These are phyloP conservation scores for Heliconius ethilla DNA, from an alignment of 2,888 invertebrate genomes.

Conservation along the genomic window DNA sequence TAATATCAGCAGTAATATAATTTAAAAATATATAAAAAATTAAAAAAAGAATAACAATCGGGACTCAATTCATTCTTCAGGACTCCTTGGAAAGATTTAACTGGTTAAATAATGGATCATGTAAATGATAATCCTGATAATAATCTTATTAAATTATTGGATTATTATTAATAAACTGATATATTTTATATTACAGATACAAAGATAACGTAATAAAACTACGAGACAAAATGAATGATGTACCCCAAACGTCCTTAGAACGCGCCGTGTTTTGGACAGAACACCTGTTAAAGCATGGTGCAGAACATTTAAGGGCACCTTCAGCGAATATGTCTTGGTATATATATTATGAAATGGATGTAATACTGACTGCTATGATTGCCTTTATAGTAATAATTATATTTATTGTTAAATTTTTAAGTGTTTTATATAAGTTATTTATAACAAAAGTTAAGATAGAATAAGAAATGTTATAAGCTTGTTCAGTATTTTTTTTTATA, in stretches of 20 bases:
- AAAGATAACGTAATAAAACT: slow-evolving; percentile 46
- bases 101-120: too few relatives aligned
- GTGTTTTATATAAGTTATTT: not conserved
- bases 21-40: too few relatives aligned
- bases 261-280: slow-evolving; percentile 57
- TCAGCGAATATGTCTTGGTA: slow-evolving; percentile 52
- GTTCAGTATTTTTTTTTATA: slow-evolving; percentile 39
- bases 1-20: too few relatives aligned
- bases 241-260: slow-evolving; percentile 48
- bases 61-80: too few relatives aligned
- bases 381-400: not conserved
- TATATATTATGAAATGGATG: slow-evolving; percentile 54
- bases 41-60: too few relatives aligned
- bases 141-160: not conserved
- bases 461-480: not conserved
- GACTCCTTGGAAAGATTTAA: too few relatives aligned
- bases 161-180: not conserved
- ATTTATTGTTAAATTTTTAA: not conserved
- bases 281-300: slow-evolving; percentile 46
- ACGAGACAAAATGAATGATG: slow-evolving; percentile 45
- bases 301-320: slow-evolving; percentile 51
- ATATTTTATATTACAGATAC: slow-evolving; percentile 43
- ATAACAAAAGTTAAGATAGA: not conserved
- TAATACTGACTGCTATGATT: not conserved
- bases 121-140: too few relatives aligned